Percentiles rank a stretch among this genome's conserved stretches.
Evolutionary conservation across 1,140 invertebrate genomes (phyloP).

Genomic region (Plectrocnemia conspersa): DNA sequence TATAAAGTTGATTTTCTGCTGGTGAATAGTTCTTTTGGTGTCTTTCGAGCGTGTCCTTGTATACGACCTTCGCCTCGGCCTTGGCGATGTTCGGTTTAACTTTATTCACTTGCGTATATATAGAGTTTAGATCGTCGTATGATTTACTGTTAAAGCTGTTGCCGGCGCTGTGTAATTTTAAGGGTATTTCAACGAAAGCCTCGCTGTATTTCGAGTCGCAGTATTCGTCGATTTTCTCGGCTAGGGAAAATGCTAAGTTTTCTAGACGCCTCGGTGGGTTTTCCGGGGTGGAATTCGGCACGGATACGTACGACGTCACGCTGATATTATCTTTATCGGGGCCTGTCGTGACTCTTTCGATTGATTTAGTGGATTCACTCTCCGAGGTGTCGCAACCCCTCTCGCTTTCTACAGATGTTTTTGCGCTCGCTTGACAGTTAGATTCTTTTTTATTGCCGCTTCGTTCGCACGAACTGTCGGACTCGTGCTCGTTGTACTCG

Average conservation of each 20-base stretch:
- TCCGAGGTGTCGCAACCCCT: slow-evolving; percentile 14
- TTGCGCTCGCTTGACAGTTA: slow-evolving; percentile 1
- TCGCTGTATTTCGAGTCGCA: slow-evolving; percentile 48
- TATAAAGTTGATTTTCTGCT: slow-evolving; percentile 11
- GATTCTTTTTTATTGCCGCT: slow-evolving; percentile 11
- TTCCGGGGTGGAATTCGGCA: slow-evolving; percentile 46
- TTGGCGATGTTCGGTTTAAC: slow-evolving; percentile 22
- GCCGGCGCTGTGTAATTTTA: slow-evolving; percentile 40
- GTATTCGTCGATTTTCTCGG: slow-evolving; percentile 52
- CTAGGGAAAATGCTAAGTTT: slow-evolving; percentile 49
- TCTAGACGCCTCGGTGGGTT: slow-evolving; percentile 47
- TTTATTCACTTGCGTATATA: slow-evolving; percentile 33
- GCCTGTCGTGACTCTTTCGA: slow-evolving; percentile 40
- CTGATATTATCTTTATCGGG: slow-evolving; percentile 41
- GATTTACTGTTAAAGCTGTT: slow-evolving; percentile 33
- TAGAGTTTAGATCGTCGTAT: slow-evolving; percentile 30
- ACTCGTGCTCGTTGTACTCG: slow-evolving; percentile 35
- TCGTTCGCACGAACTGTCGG: slow-evolving; percentile 31
- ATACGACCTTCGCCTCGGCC: slow-evolving; percentile 20
- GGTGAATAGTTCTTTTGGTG: slow-evolving; percentile 25
- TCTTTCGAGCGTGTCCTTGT: slow-evolving; percentile 23
- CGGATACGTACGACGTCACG: slow-evolving; percentile 50
- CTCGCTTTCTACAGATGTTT: background rate
- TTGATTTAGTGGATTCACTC: slow-evolving; percentile 16
- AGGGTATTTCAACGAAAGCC: slow-evolving; percentile 38